phyloP scores from a whole-genome alignment of 2,888 invertebrate species.

The Plebejus anna region DNA sequence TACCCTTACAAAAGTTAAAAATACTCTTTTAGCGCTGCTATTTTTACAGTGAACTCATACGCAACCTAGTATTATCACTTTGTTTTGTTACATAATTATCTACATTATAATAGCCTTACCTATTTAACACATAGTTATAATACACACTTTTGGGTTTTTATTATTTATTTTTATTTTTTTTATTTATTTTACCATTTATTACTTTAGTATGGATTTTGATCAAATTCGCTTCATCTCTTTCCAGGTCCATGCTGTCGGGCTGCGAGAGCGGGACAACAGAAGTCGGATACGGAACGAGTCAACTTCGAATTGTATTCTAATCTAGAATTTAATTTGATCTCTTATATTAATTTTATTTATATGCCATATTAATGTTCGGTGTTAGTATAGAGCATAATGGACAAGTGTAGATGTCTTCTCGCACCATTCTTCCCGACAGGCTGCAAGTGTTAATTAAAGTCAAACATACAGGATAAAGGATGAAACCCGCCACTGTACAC shows the following conservation, averaged over 20 bases:
- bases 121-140: no score
- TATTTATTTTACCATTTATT: no score
- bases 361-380: constrained; percentile 75
- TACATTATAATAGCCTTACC: no score
- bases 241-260: constrained; percentile 51
- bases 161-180: no score
- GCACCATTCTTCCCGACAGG: not conserved
- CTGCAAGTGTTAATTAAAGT: not conserved
- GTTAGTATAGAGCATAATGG: constrained; percentile 41
- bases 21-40: no score
- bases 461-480: not conserved
- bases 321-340: constrained; percentile 65
- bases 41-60: no score
- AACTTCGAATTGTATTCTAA: constrained; percentile 36
- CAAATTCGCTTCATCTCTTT: constrained; percentile 38
- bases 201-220: no score
- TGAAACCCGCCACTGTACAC: no score
- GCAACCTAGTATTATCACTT: no score
- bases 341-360: constrained; percentile 68
- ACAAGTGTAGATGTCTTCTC: not conserved
- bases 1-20: no score
- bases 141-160: no score
- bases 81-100: no score
- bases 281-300: constrained; percentile 40
- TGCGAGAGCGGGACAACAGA: constrained; percentile 48